Conservation (phyloP, 2,113 vertebrate species). For the Rhodinocichla rosea region DNA sequence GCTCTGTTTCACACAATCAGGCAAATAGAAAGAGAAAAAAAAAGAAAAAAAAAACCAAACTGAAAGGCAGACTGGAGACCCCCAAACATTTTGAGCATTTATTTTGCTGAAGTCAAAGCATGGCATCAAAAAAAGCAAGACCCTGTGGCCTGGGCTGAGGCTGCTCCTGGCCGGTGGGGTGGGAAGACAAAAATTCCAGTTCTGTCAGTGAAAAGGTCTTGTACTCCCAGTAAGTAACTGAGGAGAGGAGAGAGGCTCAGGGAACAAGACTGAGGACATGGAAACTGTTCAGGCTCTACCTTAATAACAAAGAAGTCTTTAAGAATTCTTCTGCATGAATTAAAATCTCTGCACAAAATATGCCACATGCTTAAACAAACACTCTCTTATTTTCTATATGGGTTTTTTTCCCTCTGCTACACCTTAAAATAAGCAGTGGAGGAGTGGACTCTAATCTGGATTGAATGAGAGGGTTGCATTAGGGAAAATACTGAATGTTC, state of each 20-base stretch:
- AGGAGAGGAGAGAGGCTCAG: neutral
- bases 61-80: neutral
- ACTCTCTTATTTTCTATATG: neutral
- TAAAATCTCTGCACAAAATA: constrained; percentile 28
- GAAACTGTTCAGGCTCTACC: neutral
- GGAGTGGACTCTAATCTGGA: neutral
- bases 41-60: neutral
- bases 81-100: neutral
- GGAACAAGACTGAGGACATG: neutral
- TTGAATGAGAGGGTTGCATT: neutral
- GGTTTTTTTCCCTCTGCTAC: neutral
- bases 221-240: neutral
- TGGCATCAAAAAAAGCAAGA: neutral
- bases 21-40: neutral
- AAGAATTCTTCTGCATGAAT: constrained; percentile 7
- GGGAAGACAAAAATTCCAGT: neutral
- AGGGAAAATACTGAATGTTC: constrained; percentile 31
- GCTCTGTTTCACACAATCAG: neutral
- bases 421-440: constrained; percentile 22
- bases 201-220: neutral
- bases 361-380: neutral
- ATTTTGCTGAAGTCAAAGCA: neutral
- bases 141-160: neutral
- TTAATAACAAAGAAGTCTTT: constrained; percentile 52
- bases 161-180: neutral